Evolutionary conservation across 2,113 vertebrate species (phyloP).

Genomic region (Megaceryle torquata): DNA sequence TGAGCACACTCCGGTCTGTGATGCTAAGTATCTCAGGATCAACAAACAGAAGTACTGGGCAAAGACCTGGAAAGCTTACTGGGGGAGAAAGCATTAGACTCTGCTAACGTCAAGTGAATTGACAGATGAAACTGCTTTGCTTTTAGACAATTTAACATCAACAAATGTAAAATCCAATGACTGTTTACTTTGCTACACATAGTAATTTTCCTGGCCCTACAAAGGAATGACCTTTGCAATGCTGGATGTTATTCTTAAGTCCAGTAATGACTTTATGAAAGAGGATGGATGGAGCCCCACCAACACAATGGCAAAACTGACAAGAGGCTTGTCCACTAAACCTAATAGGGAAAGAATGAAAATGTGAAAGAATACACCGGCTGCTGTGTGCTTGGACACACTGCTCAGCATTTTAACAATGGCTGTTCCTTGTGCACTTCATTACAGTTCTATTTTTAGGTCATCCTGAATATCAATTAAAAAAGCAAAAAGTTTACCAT

Average conservation of each 20-base stretch:
- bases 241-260: not conserved
- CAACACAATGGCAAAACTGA: not conserved
- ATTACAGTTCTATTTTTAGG: constrained; percentile 43
- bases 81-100: not conserved
- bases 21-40: not conserved
- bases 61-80: not conserved
- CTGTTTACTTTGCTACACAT: not conserved
- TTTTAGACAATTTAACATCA: not conserved
- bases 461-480: constrained; percentile 7
- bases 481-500: constrained; percentile 3
- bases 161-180: not conserved
- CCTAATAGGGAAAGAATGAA: not conserved
- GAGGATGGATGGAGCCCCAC: not conserved
- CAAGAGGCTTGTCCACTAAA: not conserved
- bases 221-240: not conserved
- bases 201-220: not conserved
- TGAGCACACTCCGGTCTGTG: not conserved
- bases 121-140: not conserved
- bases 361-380: not conserved
- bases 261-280: not conserved
- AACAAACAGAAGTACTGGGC: not conserved
- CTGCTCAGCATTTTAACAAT: not conserved
- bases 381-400: not conserved
- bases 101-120: accelerated
- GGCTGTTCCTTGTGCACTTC: not conserved